Evolutionary conservation across 2,888 invertebrate species (phyloP).

Genomic region (Parasteatoda lunata): DNA sequence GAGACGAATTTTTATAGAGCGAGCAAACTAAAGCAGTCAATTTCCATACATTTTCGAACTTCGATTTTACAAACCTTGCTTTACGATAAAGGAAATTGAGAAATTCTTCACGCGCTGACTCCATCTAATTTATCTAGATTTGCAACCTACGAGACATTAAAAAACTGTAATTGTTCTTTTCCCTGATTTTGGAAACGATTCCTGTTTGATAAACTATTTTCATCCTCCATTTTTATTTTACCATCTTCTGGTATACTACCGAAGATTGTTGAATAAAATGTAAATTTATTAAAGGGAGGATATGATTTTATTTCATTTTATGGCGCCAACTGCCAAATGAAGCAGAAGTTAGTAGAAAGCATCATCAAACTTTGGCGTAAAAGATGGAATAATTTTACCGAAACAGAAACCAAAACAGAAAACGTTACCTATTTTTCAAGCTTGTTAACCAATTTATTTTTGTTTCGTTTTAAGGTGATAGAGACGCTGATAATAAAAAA

Average conservation of each 20-base stretch:
- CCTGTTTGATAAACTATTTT: not conserved
- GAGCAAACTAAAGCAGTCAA: not conserved
- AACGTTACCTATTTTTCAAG: not conserved
- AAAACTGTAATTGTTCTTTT: conserved; percentile 1
- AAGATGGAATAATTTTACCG: not conserved
- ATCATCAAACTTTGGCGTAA: not conserved
- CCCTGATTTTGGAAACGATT: not conserved
- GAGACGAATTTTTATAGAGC: not conserved
- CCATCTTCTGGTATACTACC: not conserved
- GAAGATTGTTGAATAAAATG: not conserved
- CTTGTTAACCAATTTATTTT: not conserved
- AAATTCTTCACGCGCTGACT: not conserved
- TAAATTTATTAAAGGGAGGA: not conserved
- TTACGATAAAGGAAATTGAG: not conserved
- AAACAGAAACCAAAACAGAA: not conserved
- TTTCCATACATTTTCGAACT: conserved; percentile 1
- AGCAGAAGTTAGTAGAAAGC: not conserved
- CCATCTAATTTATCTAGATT: not conserved
- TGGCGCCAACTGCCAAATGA: not conserved
- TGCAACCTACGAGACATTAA: not conserved
- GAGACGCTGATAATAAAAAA: not conserved
- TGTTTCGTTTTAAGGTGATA: not conserved
- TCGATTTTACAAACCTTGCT: not conserved
- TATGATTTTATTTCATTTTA: not conserved
- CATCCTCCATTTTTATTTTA: not conserved